Base-by-base conservation (phyloP, 92 coral and sea anemone genomes). In the Palythoa heliodiscus region DNA sequence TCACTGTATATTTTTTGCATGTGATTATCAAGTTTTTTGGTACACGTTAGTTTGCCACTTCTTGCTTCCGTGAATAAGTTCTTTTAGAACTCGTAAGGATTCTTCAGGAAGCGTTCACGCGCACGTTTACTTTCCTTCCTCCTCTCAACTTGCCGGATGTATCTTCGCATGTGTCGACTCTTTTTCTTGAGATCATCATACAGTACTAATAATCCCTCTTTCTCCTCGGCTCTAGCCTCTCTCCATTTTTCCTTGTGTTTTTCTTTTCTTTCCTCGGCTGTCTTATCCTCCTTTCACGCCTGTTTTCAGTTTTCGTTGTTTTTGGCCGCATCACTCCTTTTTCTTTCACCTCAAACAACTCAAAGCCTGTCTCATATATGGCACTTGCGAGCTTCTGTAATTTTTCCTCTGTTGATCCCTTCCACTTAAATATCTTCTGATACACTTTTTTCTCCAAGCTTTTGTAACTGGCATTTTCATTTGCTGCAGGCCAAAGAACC, bases 401-500 rank as follows among this genome's bases (percentile, higher is more conserved):
- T 75, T 22, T 70, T 43, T 82, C 63, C 61, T 70, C 77, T 3
- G 77, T 70, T 0, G 9, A 67, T 47, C 25, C 29, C 86, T 70
- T 82, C 43, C n/a, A 82, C 75, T 47, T 43, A 14, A 47, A 75
- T 61, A 82, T 43, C 74, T 20, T 35, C 52, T 82, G 52, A 55
- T 22, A 67, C 53, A 82, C 40, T 20, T 52, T 75, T 20, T 82
- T 69, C 50, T 82, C 69, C 39, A 82, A 82, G 47, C 70, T 55
- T 35, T 68, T 69, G 58, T 82, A 82, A 52, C 68, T 70, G 35
- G 86, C 69, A 52, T 43, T 68, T 38, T 82, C 76, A 67, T 53
- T 23, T 20, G 53, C 77, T 47, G 11, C 52, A 53, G 77, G 86
- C 77, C 68, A 70, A 16, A 47, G 70, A 37, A 82, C 58, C 77